These are phyloP conservation scores for Cynoglossus semilaevis DNA, from an alignment of 2,113 vertebrate species.

Conservation along the genomic window DNA sequence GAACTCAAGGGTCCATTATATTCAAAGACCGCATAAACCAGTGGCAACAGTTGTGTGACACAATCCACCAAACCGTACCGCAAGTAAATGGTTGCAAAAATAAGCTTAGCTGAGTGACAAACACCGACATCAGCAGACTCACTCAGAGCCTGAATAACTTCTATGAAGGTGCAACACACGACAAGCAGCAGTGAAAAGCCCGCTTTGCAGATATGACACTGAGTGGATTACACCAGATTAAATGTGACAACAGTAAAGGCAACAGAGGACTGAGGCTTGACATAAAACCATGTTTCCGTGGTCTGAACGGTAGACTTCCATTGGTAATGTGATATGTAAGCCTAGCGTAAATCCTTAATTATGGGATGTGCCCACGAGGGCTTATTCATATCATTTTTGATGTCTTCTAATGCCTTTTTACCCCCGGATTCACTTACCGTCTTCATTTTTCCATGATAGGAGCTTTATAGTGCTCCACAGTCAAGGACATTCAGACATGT, in stretches of 20 bases:
- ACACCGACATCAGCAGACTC: conserved; percentile 32
- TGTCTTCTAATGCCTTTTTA: conserved; percentile 45
- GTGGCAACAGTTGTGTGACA: conserved; percentile 43
- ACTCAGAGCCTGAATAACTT: conserved; percentile 28
- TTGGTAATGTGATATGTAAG: conserved; percentile 59
- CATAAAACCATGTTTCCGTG: conserved; percentile 39
- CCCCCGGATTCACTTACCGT: conserved; percentile 39
- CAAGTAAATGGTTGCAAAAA: conserved; percentile 45
- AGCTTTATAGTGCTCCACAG: conserved; percentile 21
- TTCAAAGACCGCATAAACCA: conserved; percentile 31
- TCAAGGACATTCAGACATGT: conserved; percentile 9
- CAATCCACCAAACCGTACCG: conserved; percentile 46
- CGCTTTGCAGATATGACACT: conserved; percentile 69
- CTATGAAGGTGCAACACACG: conserved; percentile 45
- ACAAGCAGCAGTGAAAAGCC: conserved; percentile 52
- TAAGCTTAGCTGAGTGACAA: conserved; percentile 55
- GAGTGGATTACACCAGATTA: conserved; percentile 80
- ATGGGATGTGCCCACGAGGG: conserved; percentile 48
- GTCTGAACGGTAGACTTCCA: conserved; percentile 44
- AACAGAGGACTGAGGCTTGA: conserved; percentile 59
- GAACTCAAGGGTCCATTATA: conserved; percentile 48
- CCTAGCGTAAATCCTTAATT: conserved; percentile 63
- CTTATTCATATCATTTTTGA: conserved; percentile 57
- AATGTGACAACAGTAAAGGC: conserved; percentile 63
- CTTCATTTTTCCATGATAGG: conserved; percentile 24